Base-by-base conservation (phyloP, 2,113 vertebrate genomes). In the Lethenteron camtschaticum region DNA sequence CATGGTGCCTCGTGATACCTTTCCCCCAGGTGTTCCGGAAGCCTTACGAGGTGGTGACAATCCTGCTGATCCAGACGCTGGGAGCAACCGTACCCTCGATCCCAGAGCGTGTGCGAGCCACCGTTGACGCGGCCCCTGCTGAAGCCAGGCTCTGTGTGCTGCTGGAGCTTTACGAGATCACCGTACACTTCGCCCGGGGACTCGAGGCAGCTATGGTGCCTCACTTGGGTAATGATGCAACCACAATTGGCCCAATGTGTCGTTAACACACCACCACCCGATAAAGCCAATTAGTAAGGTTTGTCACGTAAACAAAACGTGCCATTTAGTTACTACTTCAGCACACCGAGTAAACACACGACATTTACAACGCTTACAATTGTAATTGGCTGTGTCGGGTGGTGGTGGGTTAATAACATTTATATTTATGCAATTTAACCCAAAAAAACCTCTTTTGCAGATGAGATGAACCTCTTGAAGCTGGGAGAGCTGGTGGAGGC, bases 21-120 rank as follows among this genome's bases (percentile, higher is more conserved):
- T 12, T 11, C 11, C 13, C 7, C 12, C 81, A 99, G 94, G 86
- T 99, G 63, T 99, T 99, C 78, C 87, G 75, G 81, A 95, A 89
- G 73, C 87, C 92, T 2, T 82, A 85, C 0, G 90, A 97, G 55
- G 79, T 99, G 57, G 90, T 95, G 78, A 92, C 87, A 0, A 90
- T 99, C 41, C 73, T 99, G 80, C 78, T 91, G 79, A 87, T 94
- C 70, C 94, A 99, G 71, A 92, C 84, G 0, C 79, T 99, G 73
- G 83, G 83, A 2, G 85, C 87, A 1, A 77, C 95, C 85, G 82
- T 86, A 10, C 94, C 94, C 2, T 86, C 92, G n/a, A 80, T 99
- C 73, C 84, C 92, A 0, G 75, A 84, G 70, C 94, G 89, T 77
- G 81, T 99, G 58, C 76, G 80, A 72, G 75, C 82, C 0, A 78